phyloP scores from a whole-genome alignment of 2,888 invertebrate species.

The Sipha maydis region DNA sequence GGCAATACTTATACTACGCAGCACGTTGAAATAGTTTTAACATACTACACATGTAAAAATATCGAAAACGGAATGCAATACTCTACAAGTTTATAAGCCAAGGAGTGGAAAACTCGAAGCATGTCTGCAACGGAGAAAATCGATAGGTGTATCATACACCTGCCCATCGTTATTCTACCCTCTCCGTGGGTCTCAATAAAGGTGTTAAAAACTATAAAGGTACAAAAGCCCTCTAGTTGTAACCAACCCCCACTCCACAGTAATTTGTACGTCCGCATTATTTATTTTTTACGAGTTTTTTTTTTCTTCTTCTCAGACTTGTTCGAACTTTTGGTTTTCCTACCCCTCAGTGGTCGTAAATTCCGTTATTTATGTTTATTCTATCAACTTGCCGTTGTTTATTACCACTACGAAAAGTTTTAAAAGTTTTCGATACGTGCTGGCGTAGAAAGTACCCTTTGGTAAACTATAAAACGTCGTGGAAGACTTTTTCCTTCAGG shows the following conservation, averaged over 20 bases:
- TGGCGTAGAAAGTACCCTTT: slow-evolving; percentile 42
- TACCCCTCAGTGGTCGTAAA: slow-evolving; percentile 46
- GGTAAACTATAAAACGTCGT: slow-evolving; percentile 54
- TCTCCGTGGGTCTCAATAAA: background rate
- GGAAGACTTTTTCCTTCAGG: slow-evolving; percentile 36
- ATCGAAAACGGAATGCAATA: background rate
- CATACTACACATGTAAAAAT: background rate
- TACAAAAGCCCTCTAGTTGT: background rate
- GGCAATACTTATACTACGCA: background rate
- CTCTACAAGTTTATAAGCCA: background rate
- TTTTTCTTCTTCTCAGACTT: background rate
- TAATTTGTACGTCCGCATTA: slow-evolving; percentile 51
- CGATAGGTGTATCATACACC: background rate
- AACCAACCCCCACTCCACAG: background rate
- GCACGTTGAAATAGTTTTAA: background rate
- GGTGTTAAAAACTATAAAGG: slow-evolving; percentile 41
- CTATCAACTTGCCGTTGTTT: slow-evolving; percentile 61
- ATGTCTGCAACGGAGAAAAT: background rate
- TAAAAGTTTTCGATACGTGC: slow-evolving; percentile 58
- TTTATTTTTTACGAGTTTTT: slow-evolving; percentile 46
- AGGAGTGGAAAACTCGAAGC: background rate
- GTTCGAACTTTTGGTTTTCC: slow-evolving; percentile 54
- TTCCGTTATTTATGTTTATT: slow-evolving; percentile 62
- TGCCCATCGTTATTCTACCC: background rate
- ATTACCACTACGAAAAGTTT: slow-evolving; percentile 57